Conservation (phyloP, 2,797 vertebrate genomes). For the Arrhamphus sclerolepis region DNA sequence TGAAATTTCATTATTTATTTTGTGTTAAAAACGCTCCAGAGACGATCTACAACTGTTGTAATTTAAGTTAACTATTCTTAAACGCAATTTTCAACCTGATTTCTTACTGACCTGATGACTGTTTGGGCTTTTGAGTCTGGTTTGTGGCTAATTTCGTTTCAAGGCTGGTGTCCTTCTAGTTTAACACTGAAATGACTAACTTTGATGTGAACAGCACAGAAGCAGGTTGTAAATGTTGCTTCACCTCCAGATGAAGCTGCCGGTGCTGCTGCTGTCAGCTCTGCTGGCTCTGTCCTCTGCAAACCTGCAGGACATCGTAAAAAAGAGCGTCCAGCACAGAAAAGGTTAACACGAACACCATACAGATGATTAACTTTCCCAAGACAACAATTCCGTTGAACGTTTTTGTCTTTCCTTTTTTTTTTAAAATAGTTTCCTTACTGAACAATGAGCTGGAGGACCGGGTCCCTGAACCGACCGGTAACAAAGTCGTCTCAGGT, state of each 20-base stretch:
- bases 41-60: not conserved
- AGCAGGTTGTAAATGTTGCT: not conserved
- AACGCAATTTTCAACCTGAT: not conserved
- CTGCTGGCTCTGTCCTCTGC: conserved; percentile 58
- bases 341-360: conserved; percentile 41
- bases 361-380: too few species aligned
- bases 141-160: too few species aligned
- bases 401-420: not conserved
- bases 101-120: too few species aligned
- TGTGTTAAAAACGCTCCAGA: too few species aligned
- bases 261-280: conserved; percentile 41
- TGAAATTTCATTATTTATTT: too few species aligned
- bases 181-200: not conserved
- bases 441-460: conserved; percentile 71
- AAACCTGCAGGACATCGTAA: conserved; percentile 59
- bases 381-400: not conserved
- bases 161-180: not conserved
- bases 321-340: conserved; percentile 45
- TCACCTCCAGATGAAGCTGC: conserved; percentile 62
- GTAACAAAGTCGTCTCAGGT: conserved; percentile 11
- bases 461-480: conserved; percentile 50
- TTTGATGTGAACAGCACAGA: not conserved
- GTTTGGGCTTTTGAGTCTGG: too few species aligned
- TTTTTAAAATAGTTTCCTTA: conserved; percentile 43
- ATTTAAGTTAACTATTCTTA: not conserved